These are phyloP conservation scores for Maconellicoccus hirsutus DNA, from an alignment of 1,140 invertebrate genomes.

Conservation along the genomic window DNA sequence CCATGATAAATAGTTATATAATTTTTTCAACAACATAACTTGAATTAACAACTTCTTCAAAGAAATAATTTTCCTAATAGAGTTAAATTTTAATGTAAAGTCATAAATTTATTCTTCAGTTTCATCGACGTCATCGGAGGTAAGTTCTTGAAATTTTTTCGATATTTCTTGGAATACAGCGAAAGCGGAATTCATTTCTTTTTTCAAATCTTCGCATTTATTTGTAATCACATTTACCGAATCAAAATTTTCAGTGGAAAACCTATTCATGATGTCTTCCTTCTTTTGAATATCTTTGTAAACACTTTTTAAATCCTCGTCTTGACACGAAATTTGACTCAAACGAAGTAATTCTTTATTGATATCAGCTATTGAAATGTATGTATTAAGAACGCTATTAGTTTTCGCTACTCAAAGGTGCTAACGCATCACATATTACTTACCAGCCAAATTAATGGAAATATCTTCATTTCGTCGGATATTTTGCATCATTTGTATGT, in stretches of 20 bases:
- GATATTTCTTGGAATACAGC: too few species aligned
- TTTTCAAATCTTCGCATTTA: neutral
- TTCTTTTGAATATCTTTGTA: neutral
- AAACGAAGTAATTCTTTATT: neutral
- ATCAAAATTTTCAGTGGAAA: neutral
- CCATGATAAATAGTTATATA: too few species aligned
- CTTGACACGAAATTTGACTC: neutral
- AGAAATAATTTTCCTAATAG: too few species aligned
- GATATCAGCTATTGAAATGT: neutral
- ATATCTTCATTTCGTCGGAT: neutral
- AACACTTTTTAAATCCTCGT: neutral
- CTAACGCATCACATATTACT: neutral
- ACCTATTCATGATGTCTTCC: neutral
- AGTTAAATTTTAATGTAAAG: too few species aligned
- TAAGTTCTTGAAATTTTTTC: too few species aligned
- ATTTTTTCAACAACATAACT: too few species aligned
- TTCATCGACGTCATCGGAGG: too few species aligned
- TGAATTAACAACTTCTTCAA: too few species aligned
- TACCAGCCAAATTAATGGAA: neutral
- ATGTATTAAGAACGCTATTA: neutral
- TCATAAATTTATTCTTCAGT: too few species aligned
- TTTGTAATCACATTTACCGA: neutral
- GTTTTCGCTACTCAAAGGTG: too few species aligned
- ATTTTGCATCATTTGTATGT: neutral
- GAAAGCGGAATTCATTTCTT: neutral